Evolutionary conservation across 2,113 vertebrate species (phyloP).

Genomic region (Blennius ocellaris): DNA sequence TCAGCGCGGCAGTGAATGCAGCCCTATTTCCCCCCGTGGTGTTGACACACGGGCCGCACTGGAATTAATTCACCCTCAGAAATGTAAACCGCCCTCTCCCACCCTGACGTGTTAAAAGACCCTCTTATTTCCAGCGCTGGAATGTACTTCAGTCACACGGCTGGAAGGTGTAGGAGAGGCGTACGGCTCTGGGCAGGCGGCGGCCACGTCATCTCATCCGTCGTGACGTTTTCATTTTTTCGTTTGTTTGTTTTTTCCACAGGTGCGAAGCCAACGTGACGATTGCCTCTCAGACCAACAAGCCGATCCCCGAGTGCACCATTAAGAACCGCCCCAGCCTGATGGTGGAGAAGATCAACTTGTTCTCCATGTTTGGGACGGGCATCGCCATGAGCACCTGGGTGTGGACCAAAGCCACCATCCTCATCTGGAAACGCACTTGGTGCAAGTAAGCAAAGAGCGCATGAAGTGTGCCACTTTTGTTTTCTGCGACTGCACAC

Average conservation of each 20-base stretch:
- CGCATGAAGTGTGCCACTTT: too few species aligned
- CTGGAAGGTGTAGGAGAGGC: background rate
- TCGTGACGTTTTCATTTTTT: too few species aligned
- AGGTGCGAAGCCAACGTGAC: conserved; percentile 98
- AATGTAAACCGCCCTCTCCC: conserved; percentile 48
- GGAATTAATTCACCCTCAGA: conserved; percentile 60
- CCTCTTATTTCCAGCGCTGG: conserved; percentile 33
- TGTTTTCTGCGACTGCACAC: too few species aligned
- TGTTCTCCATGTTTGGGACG: conserved; percentile 99
- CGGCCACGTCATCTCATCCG: background rate
- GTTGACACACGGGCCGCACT: conserved; percentile 56
- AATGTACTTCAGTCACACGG: conserved; percentile 31
- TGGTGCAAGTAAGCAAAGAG: conserved; percentile 91
- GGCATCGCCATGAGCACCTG: conserved; percentile 98
- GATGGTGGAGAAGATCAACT: conserved; percentile 97
- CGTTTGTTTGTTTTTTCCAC: conserved; percentile 1
- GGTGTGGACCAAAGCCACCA: conserved; percentile 99
- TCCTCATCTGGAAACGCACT: conserved; percentile 97
- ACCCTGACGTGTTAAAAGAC: conserved; percentile 33
- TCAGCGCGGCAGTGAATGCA: conserved; percentile 41
- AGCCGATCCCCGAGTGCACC: conserved; percentile 93
- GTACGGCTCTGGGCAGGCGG: background rate
- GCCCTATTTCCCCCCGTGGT: conserved; percentile 43
- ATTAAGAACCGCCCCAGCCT: conserved; percentile 97
- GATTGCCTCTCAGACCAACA: conserved; percentile 95